A percentile compares a stretch with the other conserved stretches of the same genome.
phyloP scores from a whole-genome alignment of 23 tunicate genomes.

The Diplosoma virens region DNA sequence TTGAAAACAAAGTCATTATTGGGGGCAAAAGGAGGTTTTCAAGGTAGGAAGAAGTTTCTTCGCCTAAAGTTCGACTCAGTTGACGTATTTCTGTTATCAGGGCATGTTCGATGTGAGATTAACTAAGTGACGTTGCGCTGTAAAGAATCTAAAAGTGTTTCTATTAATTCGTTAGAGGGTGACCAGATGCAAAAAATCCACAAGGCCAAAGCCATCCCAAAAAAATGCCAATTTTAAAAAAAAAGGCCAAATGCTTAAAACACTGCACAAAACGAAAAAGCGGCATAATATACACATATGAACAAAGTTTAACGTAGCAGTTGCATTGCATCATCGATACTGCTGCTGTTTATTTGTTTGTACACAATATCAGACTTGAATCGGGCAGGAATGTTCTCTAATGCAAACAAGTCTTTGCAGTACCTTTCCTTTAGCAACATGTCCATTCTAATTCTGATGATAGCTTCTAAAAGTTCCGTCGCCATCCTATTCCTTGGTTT shows the following conservation, averaged over 20 bases:
- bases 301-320: background rate
- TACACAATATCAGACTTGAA: background rate
- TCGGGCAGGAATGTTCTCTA: background rate
- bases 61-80: too few species aligned
- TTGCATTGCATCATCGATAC: background rate
- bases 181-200: background rate
- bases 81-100: too few species aligned
- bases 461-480: too few species aligned
- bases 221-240: background rate
- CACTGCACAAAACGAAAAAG: background rate
- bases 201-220: background rate
- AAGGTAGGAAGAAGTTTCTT: too few species aligned
- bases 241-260: background rate
- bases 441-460: too few species aligned
- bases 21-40: too few species aligned
- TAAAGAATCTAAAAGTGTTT: background rate
- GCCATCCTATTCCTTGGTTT: too few species aligned
- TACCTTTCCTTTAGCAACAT: background rate
- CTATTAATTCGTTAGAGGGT: background rate
- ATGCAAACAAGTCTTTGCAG: background rate
- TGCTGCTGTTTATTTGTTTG: too few species aligned
- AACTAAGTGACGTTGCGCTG: too few species aligned
- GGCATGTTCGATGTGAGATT: too few species aligned
- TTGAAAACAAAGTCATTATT: too few species aligned
- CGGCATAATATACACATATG: background rate